Base-by-base conservation (phyloP, 2,888 invertebrate species). In the Abrostola tripartita region DNA sequence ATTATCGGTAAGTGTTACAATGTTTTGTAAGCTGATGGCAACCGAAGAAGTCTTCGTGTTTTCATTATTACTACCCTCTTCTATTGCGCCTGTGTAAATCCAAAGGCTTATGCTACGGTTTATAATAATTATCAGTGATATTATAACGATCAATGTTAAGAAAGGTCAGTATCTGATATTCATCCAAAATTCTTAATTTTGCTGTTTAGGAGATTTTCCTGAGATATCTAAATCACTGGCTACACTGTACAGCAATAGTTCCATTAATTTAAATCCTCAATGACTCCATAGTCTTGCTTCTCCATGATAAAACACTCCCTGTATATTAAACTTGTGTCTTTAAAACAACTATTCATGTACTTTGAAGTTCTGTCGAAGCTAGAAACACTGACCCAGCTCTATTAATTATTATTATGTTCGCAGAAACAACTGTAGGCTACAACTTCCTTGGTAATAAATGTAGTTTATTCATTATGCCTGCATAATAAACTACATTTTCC, bases 351-450 rank as follows among this genome's bases (percentile, higher is more conserved):
- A 47, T 44, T 14, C 14, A 44, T 47, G 8, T 6, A 4, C n/a
- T 41, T 53, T 36, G 42, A 58, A 57, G 65, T 58, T 51, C 57
- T 51, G 58, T 40, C 64, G 47, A 41, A 52, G 55, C 49, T 37
- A 50, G 55, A 49, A 49, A 50, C 54, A 59, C 44, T 58, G 61
- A 64, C 60, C 57, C 61, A 64, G 47, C 66, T 50, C 47, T 44
- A 55, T 53, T 50, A 9, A 60, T 53, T 41, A 55, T 61, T 37
- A 57, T 52, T 47, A 51, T 38, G 8, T 74, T 77, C 70, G 44
- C 1, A 58, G 63, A 65, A 73, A 52, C 35, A 62, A n/a, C n/a
- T n/a, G 52, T 62, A 24, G 49, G 24, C 52, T 12, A 9, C 14
- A 11, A 52, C 24, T 58, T 73, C 57, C 49, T 9, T 44, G 14